phyloP scores from a whole-genome alignment of 2,113 vertebrate genomes.

The Rissa tridactyla region DNA sequence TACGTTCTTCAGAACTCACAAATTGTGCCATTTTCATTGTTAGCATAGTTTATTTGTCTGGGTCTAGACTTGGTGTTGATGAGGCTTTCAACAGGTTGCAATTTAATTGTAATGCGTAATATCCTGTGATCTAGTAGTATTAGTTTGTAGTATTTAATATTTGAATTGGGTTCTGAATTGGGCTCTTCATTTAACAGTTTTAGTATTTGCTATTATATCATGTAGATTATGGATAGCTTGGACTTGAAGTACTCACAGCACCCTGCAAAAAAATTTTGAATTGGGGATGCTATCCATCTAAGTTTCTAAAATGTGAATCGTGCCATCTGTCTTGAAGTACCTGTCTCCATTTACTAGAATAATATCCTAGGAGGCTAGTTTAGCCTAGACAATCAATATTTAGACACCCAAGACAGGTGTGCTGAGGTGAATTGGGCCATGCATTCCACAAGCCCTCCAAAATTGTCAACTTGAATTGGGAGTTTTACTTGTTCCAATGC shows the following conservation, averaged over 20 bases:
- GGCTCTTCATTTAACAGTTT: background rate
- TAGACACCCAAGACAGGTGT: background rate
- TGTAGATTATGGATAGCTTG: background rate
- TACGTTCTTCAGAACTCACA: background rate
- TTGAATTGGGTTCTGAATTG: background rate
- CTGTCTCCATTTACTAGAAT: background rate
- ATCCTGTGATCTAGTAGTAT: background rate
- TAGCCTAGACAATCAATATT: background rate
- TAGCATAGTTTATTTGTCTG: background rate
- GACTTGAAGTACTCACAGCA: background rate
- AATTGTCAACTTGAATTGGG: background rate
- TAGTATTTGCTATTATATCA: background rate
- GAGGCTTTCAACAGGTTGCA: background rate
- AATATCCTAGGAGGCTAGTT: background rate
- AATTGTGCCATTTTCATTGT: background rate
- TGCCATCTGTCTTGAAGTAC: background rate
- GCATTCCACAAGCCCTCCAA: background rate
- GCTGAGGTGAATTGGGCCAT: background rate
- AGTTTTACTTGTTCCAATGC: background rate
- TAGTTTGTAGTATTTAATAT: background rate
- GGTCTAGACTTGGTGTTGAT: background rate
- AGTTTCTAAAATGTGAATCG: background rate
- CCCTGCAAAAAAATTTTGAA: background rate
- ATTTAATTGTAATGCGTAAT: background rate
- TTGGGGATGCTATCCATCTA: background rate